Evolutionary conservation across 2,113 vertebrate species (phyloP).

Genomic region (Vidua macroura): DNA sequence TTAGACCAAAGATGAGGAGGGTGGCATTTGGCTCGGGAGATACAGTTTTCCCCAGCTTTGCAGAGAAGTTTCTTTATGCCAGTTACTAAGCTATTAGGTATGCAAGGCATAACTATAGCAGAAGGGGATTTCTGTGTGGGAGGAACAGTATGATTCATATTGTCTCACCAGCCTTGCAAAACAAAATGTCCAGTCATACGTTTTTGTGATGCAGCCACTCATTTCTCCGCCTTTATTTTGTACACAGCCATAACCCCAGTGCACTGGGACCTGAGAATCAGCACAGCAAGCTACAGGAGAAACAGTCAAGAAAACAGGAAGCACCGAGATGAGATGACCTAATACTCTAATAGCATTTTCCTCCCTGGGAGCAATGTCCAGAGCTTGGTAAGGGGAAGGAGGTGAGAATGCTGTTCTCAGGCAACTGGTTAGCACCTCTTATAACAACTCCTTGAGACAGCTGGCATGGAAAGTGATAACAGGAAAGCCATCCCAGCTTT

Average conservation of each 20-base stretch:
- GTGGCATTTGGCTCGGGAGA: not conserved
- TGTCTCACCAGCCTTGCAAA: slow-evolving; percentile 44
- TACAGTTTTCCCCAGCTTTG: not conserved
- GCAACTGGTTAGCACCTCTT: not conserved
- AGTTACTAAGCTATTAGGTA: slow-evolving; percentile 22
- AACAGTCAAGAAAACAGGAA: not conserved
- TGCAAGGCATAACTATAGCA: slow-evolving; percentile 18
- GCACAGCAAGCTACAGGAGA: not conserved
- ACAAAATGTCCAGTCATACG: slow-evolving; percentile 14
- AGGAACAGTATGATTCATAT: slow-evolving; percentile 58
- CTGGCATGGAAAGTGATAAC: not conserved
- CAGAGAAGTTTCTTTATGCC: not conserved
- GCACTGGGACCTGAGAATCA: not conserved
- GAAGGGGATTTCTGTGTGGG: slow-evolving; percentile 68
- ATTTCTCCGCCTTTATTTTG: slow-evolving; percentile 6
- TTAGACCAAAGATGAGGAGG: not conserved
- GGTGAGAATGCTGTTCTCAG: not conserved
- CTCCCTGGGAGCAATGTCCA: not conserved
- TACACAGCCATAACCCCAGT: not conserved
- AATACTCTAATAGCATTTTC: not conserved
- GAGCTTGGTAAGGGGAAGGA: not conserved
- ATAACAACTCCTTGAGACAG: not conserved
- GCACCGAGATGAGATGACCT: rapidly evolving
- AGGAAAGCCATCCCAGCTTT: not conserved
- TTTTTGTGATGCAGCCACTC: slow-evolving; percentile 1